Base-by-base conservation (phyloP, 1,140 invertebrate genomes). In the Leptonema lineaticorne region DNA sequence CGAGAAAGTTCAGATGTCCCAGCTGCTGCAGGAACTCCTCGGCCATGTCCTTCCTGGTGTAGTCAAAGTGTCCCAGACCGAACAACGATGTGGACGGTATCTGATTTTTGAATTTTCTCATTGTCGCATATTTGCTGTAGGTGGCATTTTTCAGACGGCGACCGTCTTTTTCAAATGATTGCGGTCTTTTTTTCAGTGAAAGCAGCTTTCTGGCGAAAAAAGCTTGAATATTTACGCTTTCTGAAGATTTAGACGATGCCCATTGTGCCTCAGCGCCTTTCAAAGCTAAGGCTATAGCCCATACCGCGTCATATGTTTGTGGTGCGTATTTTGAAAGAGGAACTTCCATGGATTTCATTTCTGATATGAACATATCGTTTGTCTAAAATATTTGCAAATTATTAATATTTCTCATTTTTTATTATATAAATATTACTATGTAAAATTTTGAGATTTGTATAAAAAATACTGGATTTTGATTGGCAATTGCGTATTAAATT, bases 271-370 rank as follows among this genome's bases (percentile, higher is more conserved):
- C 82, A 1, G 87, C 81, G 68, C 80, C 80, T 58, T 82, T 80
- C 37, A 94, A 76, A 0, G 90, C 88, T 11, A 93, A 74, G 0
- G 92, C 92, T 69, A 95, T 90, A 0, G 92, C 89, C 93, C 93
- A 95, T 0, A 95, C 87, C 0, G 93, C 93, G 74, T 96, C 94
- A 75, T 94, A 96, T 0, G 91, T 88, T 75, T 93, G 89, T 0
- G 88, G 87, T 0, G 91, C 88, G 74, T 86, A 92, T 53, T 86
- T 85, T 0, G 90, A 90, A 1, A 88, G 80, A 1, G 84, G 81
- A 1, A 84, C 81, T 11, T 81, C 81, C 59, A 76, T 78, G 5
- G 74, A 78, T 28, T 79, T 78, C 76, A 90, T 85, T 69, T 88
- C 84, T 1, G 81, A 77, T 30, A 81, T 78, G 76, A 92, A 92